These are phyloP conservation scores for Drosophila biarmipes DNA, from an alignment of 1,140 invertebrate genomes.

Conservation along the genomic window DNA sequence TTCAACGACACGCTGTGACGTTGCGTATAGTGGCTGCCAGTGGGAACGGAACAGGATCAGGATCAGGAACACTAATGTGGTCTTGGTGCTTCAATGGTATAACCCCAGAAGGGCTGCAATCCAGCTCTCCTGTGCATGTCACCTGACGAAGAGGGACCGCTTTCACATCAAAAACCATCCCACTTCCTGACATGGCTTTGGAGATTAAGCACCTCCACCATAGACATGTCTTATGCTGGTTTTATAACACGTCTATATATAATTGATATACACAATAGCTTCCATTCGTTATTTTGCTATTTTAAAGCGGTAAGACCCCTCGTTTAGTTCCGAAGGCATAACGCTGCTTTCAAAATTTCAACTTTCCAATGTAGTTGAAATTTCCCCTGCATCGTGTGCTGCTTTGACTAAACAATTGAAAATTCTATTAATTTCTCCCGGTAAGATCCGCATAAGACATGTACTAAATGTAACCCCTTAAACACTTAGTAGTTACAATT, in stretches of 20 bases:
- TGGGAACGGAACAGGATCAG: conserved; percentile 24
- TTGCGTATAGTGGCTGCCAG: conserved; percentile 35
- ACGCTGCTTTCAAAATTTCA: not conserved
- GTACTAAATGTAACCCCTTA: conserved; percentile 24
- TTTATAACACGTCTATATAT: conserved; percentile 9
- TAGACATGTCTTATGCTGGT: conserved; percentile 31
- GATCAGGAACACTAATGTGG: conserved; percentile 8
- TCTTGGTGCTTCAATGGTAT: conserved; percentile 3
- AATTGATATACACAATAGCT: conserved; percentile 3
- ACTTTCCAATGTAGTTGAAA: not conserved
- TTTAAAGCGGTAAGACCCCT: not conserved
- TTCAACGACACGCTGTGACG: conserved; percentile 81
- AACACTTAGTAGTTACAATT: conserved; percentile 38
- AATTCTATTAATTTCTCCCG: not conserved
- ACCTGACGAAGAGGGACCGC: not conserved
- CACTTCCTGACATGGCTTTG: not conserved
- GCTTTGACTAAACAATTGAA: not conserved
- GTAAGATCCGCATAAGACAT: conserved; percentile 27
- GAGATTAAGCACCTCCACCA: conserved; percentile 3
- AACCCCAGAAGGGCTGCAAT: not conserved
- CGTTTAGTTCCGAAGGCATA: not conserved
- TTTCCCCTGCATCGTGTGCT: not conserved
- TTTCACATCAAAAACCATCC: not conserved
- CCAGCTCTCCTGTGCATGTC: not conserved
- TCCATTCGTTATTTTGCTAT: not conserved